Conservation (phyloP, 1,140 invertebrate genomes). For the Coptotermes formosanus region DNA sequence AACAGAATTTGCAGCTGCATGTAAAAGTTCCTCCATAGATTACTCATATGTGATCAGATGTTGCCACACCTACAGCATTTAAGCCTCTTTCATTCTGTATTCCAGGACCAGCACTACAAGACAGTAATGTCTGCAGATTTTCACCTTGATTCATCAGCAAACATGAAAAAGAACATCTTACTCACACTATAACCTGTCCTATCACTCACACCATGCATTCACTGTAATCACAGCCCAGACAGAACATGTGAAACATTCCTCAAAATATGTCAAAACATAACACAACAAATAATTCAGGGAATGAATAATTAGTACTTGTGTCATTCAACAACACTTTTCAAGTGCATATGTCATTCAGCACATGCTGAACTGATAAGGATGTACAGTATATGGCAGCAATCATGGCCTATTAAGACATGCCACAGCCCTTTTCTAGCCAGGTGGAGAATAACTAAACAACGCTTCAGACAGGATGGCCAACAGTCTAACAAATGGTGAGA, state of each 20-base stretch:
- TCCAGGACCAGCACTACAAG: slow-evolving; percentile 59
- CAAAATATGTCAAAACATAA: not conserved
- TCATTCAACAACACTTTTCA: too few species aligned
- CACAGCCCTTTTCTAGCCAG: too few species aligned
- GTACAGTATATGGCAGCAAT: too few species aligned
- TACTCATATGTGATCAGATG: slow-evolving; percentile 53
- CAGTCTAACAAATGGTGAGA: too few species aligned
- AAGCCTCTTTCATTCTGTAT: slow-evolving; percentile 56
- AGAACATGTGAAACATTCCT: not conserved
- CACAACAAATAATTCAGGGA: too few species aligned
- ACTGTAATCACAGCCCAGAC: not conserved
- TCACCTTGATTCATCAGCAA: slow-evolving; percentile 56
- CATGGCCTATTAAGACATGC: too few species aligned
- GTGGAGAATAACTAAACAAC: too few species aligned
- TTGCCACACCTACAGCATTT: slow-evolving; percentile 56
- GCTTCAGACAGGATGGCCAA: too few species aligned
- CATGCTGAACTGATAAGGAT: too few species aligned
- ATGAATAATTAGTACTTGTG: too few species aligned
- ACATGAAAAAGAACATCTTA: slow-evolving; percentile 33
- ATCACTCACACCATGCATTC: too few species aligned
- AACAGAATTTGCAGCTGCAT: slow-evolving; percentile 62
- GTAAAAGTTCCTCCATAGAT: slow-evolving; percentile 63
- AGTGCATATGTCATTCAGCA: too few species aligned
- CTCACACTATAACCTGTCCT: not conserved
- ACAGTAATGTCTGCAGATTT: slow-evolving; percentile 59